phyloP scores from a whole-genome alignment of 2,888 invertebrate genomes.

The Nemotelus nigrinus region DNA sequence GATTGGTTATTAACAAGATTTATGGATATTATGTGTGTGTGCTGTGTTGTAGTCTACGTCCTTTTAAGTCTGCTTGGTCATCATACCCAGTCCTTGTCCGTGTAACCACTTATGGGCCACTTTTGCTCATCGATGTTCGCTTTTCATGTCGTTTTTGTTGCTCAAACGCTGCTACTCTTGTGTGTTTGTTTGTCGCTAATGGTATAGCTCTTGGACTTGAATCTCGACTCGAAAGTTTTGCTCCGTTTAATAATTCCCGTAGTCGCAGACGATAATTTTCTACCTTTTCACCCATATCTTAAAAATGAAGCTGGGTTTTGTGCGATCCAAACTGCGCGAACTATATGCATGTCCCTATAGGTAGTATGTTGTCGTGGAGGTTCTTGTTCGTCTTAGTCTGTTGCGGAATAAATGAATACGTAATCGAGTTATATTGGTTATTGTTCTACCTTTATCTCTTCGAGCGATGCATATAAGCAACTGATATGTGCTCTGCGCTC shows the following conservation, averaged over 20 bases:
- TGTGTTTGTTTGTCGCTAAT: slow-evolving; percentile 38
- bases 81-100: background rate
- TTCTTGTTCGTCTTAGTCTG: slow-evolving; percentile 37
- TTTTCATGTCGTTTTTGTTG: background rate
- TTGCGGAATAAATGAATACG: slow-evolving; percentile 51
- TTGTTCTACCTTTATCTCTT: slow-evolving; percentile 49
- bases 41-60: slow-evolving; percentile 51
- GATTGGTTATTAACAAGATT: slow-evolving; percentile 65
- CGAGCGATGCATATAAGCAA: slow-evolving; percentile 45
- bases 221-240: slow-evolving; percentile 25
- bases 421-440: slow-evolving; percentile 51
- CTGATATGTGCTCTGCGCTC: slow-evolving; percentile 40
- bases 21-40: slow-evolving; percentile 63
- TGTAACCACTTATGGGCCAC: slow-evolving; percentile 14
- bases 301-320: slow-evolving; percentile 40
- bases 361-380: background rate
- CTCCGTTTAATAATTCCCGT: slow-evolving; percentile 39
- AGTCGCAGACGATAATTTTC: slow-evolving; percentile 33
- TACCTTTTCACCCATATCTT: slow-evolving; percentile 40
- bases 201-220: background rate
- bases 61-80: background rate
- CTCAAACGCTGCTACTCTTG: background rate
- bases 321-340: background rate
- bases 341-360: background rate
- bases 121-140: slow-evolving; percentile 22